These are phyloP conservation scores for Steinernema scapterisci DNA, from an alignment of 2,888 invertebrate species.

Conservation along the genomic window DNA sequence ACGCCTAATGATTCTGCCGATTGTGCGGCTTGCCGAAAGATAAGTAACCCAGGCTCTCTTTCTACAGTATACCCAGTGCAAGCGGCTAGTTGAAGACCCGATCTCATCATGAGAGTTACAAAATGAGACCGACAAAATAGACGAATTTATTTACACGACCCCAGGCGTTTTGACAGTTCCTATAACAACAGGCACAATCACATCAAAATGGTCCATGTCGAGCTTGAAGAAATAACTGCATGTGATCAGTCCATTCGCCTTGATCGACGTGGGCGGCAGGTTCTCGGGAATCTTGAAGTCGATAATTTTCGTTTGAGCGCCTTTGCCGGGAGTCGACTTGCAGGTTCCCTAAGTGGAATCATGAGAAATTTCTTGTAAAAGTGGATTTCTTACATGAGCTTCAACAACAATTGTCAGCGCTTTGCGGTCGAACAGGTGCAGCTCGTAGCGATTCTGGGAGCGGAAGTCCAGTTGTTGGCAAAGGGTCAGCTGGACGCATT, in stretches of 20 bases:
- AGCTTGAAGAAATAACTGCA: constrained; percentile 64
- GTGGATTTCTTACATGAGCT: constrained; percentile 51
- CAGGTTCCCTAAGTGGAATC: constrained; percentile 56
- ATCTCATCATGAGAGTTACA: too few relatives aligned
- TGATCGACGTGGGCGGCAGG: constrained; percentile 60
- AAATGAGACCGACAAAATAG: neutral
- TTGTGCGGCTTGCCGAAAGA: too few relatives aligned
- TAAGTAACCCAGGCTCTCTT: too few relatives aligned
- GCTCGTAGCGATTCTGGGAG: constrained; percentile 50
- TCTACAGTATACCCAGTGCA: too few relatives aligned
- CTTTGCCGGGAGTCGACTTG: constrained; percentile 55
- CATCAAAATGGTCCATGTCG: constrained; percentile 63
- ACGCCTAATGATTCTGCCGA: too few relatives aligned
- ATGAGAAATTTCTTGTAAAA: neutral
- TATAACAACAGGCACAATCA: constrained; percentile 62
- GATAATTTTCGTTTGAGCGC: constrained; percentile 60
- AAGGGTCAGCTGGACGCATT: constrained; percentile 58
- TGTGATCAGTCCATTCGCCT: constrained; percentile 61
- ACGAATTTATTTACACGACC: constrained; percentile 14
- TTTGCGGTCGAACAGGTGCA: constrained; percentile 51
- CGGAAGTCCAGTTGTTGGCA: constrained; percentile 63
- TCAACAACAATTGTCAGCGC: constrained; percentile 62
- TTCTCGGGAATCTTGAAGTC: constrained; percentile 58
- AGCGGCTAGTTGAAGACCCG: too few relatives aligned
- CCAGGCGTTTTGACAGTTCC: constrained; percentile 58